Conservation (phyloP, 2,113 vertebrate genomes). For the Osmerus mordax region DNA sequence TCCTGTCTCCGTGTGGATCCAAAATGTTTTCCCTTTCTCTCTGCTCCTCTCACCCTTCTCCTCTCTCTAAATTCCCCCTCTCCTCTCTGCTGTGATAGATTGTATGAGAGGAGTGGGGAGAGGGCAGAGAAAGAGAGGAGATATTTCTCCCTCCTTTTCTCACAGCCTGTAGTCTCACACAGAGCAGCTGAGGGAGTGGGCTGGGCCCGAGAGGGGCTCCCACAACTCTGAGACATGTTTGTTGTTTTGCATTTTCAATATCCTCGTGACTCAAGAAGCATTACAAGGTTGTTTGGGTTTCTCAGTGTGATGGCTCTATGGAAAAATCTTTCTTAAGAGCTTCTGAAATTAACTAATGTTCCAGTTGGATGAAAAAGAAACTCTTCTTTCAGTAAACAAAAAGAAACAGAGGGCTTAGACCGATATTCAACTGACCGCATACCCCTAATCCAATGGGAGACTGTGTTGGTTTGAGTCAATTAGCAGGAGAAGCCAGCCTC, state of each 20-base stretch:
- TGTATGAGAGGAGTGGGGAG: no score
- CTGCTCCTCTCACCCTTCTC: constrained; percentile 18
- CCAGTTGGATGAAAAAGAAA: constrained; percentile 41
- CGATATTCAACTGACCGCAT: constrained; percentile 54
- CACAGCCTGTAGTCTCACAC: constrained; percentile 13
- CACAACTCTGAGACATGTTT: constrained; percentile 40
- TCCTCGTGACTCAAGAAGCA: constrained; percentile 34
- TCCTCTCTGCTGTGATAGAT: background rate
- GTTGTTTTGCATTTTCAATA: constrained; percentile 44
- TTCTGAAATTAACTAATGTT: constrained; percentile 29
- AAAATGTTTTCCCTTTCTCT: constrained; percentile 37
- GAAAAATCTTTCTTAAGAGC: constrained; percentile 34
- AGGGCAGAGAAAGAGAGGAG: no score
- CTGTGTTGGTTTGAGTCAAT: constrained; percentile 59
- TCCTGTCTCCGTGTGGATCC: constrained; percentile 59
- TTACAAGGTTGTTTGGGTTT: constrained; percentile 37
- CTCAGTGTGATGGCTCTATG: constrained; percentile 45
- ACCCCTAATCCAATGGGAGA: constrained; percentile 46
- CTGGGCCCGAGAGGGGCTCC: constrained; percentile 34
- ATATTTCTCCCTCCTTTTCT: constrained; percentile 3
- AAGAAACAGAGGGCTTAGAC: constrained; percentile 47
- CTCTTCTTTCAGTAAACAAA: constrained; percentile 54
- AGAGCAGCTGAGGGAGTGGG: constrained; percentile 24
- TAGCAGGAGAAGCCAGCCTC: constrained; percentile 45
- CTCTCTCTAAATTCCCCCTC: constrained; percentile 18